phyloP scores from a whole-genome alignment of 2,888 invertebrate species.

The Agelastica alni region DNA sequence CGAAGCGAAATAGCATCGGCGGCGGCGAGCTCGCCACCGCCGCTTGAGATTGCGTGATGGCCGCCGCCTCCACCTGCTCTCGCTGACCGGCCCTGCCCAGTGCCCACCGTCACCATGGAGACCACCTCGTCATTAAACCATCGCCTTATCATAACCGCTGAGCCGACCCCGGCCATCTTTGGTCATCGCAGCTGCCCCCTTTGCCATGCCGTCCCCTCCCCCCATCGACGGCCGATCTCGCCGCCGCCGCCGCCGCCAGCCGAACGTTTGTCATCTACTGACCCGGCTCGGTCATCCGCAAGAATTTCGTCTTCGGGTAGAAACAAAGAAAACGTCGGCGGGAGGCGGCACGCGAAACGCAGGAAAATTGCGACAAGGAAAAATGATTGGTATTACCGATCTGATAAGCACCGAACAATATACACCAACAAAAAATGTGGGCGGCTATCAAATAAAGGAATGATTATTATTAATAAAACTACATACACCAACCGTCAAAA shows the following conservation, averaged over 20 bases:
- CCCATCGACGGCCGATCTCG: conserved; percentile 15
- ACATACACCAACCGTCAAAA: too few species aligned
- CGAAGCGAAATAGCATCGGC: conserved; percentile 16
- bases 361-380: not conserved
- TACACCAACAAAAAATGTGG: too few species aligned
- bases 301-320: conserved; percentile 27
- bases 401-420: too few species aligned
- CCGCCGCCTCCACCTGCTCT: conserved; percentile 52
- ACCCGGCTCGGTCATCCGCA: conserved; percentile 32
- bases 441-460: too few species aligned
- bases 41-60: conserved; percentile 59
- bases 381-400: conserved; percentile 6
- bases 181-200: conserved; percentile 52
- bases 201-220: conserved; percentile 30
- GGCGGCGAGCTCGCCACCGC: conserved; percentile 19
- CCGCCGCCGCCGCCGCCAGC: conserved; percentile 24
- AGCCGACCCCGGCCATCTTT: conserved; percentile 57
- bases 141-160: conserved; percentile 63
- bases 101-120: conserved; percentile 59
- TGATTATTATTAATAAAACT: too few species aligned
- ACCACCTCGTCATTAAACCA: conserved; percentile 62
- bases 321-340: conserved; percentile 24
- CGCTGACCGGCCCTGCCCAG: conserved; percentile 58
- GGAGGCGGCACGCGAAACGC: conserved; percentile 2
- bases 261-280: conserved; percentile 40